Evolutionary conservation across 1,140 invertebrate species (phyloP).

Genomic region (Halictus rubicundus): DNA sequence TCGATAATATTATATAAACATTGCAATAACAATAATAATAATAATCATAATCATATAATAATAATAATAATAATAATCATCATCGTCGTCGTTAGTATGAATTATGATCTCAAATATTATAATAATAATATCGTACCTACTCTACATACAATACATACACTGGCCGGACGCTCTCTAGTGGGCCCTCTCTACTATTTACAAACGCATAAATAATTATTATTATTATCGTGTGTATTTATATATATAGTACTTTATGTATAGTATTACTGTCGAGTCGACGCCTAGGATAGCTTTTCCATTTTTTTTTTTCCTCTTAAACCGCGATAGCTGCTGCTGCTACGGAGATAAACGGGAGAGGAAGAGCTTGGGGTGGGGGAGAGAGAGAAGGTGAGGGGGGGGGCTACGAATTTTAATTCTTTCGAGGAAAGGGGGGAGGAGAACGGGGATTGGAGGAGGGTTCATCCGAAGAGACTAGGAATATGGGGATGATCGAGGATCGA

Average conservation of each 20-base stretch:
- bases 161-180: constrained; percentile 71
- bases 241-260: constrained; percentile 77
- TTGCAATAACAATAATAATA: constrained; percentile 78
- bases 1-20: constrained; percentile 76
- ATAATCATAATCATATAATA: constrained; percentile 76
- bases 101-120: constrained; percentile 71
- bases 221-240: constrained; percentile 72
- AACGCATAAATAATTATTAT: constrained; percentile 81
- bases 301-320: constrained; percentile 37
- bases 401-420: constrained; percentile 26
- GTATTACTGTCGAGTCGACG: constrained; percentile 60
- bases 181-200: constrained; percentile 80
- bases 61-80: constrained; percentile 61
- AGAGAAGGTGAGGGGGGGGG: neutral
- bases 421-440: neutral
- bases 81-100: constrained; percentile 74
- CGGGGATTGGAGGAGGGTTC: neutral
- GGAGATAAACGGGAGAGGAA: constrained; percentile 15
- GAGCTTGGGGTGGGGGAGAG: too few relatives aligned
- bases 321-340: constrained; percentile 27
- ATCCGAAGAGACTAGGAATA: constrained; percentile 10
- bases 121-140: constrained; percentile 78
- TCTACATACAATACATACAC: constrained; percentile 81
- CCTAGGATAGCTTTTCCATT: constrained; percentile 54
- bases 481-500: neutral